These are phyloP conservation scores for Drosophila tanythrix DNA, from an alignment of 2,888 invertebrate genomes.

Conservation along the genomic window DNA sequence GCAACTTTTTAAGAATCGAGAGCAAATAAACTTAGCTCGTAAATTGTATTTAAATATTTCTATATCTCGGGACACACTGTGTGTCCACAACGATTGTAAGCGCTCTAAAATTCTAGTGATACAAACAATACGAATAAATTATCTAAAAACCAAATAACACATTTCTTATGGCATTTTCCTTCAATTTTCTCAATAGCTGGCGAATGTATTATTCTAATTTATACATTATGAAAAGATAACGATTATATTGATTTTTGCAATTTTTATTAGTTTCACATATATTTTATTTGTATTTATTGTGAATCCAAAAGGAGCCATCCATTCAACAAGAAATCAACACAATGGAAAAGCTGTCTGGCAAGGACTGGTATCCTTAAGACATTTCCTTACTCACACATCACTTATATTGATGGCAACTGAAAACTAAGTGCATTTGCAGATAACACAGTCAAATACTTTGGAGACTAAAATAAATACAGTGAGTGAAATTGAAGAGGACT, in stretches of 20 bases:
- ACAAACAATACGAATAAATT: conserved; percentile 45
- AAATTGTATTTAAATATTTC: conserved; percentile 33
- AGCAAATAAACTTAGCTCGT: conserved; percentile 11
- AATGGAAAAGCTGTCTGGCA: neutral
- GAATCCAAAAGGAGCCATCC: neutral
- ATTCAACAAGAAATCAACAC: neutral
- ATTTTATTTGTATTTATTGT: neutral
- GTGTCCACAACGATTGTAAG: conserved; percentile 33
- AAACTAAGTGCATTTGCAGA: neutral
- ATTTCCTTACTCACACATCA: neutral
- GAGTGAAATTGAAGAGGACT: neutral
- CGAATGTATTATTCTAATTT: too few relatives aligned
- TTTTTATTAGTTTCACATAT: too few relatives aligned
- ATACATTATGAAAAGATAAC: neutral
- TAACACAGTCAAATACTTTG: neutral
- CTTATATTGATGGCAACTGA: neutral
- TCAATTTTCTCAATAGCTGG: too few relatives aligned
- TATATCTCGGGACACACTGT: conserved; percentile 28
- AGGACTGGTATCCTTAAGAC: neutral
- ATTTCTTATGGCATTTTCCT: neutral
- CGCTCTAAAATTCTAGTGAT: conserved; percentile 35
- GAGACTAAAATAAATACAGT: neutral
- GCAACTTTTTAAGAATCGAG: conserved; percentile 1
- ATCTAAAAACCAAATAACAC: conserved; percentile 10
- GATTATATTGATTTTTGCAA: neutral